These are phyloP conservation scores for Chelonia mydas DNA, from an alignment of 2,797 vertebrate genomes.

Conservation along the genomic window DNA sequence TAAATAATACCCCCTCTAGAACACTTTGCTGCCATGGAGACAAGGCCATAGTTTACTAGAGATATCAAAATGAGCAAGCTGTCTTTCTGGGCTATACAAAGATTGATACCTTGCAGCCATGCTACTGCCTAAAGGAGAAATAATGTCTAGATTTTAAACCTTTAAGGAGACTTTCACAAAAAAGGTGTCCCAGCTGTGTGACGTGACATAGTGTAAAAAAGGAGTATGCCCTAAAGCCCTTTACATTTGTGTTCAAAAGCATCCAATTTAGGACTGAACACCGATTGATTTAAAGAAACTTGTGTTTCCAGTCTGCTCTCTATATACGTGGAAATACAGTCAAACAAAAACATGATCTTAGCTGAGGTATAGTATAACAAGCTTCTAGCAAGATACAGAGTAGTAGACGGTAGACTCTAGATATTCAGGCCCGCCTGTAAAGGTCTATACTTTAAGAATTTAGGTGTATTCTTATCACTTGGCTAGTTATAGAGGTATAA, in stretches of 20 bases:
- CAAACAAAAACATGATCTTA: not conserved
- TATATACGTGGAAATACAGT: not conserved
- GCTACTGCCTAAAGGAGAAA: not conserved
- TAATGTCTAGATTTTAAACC: accelerated
- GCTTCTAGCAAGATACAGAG: not conserved
- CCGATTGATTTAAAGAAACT: accelerated
- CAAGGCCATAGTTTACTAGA: not conserved
- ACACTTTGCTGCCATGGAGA: not conserved
- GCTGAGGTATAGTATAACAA: not conserved
- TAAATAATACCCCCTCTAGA: not conserved
- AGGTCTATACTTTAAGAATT: too few species aligned
- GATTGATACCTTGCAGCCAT: not conserved
- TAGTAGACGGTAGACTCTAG: not conserved
- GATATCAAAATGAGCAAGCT: accelerated
- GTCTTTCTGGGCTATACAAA: not conserved
- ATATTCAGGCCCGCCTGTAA: too few species aligned
- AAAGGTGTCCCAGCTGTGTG: not conserved
- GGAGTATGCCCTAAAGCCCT: not conserved
- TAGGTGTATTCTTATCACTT: too few species aligned
- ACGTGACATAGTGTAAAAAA: not conserved
- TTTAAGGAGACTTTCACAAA: not conserved
- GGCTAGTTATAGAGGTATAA: too few species aligned
- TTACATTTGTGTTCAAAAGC: not conserved
- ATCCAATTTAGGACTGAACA: not conserved
- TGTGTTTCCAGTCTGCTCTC: not conserved